phyloP scores from a whole-genome alignment of 2,797 vertebrate genomes.

The Danio aesculapii region DNA sequence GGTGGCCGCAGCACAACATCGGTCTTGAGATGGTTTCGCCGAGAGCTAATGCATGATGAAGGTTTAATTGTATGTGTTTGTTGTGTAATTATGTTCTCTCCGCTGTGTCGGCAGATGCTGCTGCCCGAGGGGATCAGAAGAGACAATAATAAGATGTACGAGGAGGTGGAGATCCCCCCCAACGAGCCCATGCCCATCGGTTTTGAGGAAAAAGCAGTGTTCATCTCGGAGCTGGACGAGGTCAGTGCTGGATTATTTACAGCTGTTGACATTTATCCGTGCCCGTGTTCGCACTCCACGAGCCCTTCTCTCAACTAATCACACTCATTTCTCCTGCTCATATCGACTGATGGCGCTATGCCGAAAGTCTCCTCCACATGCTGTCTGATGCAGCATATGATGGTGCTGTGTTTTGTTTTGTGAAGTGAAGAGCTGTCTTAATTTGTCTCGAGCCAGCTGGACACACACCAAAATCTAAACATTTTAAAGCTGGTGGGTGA shows the following conservation, averaged over 20 bases:
- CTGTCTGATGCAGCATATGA: background rate
- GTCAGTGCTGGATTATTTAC: slow-evolving; percentile 72
- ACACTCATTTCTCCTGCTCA: background rate
- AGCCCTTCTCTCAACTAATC: slow-evolving; percentile 4
- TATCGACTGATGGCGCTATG: slow-evolving; percentile 7
- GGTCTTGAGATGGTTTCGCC: slow-evolving; percentile 14
- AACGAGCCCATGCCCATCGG: slow-evolving; percentile 90
- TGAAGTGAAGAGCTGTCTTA: background rate
- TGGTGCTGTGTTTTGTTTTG: slow-evolving; percentile 1
- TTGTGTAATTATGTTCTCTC: slow-evolving; percentile 33
- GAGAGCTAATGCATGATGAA: slow-evolving; percentile 48
- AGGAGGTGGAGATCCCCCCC: slow-evolving; percentile 94
- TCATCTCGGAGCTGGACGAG: slow-evolving; percentile 94
- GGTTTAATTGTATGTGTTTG: slow-evolving; percentile 34
- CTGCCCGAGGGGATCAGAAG: slow-evolving; percentile 92
- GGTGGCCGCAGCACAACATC: slow-evolving; percentile 15
- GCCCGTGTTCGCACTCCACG: background rate
- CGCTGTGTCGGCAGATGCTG: slow-evolving; percentile 81
- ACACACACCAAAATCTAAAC: too few relatives aligned
- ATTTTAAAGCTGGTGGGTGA: too few relatives aligned
- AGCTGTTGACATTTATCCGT: slow-evolving; percentile 6
- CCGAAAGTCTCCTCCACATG: background rate
- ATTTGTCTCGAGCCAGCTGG: background rate
- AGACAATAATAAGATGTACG: slow-evolving; percentile 93
- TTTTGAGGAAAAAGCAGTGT: slow-evolving; percentile 92